phyloP scores from a whole-genome alignment of 1,140 invertebrate species.

The Drosophila leontia region DNA sequence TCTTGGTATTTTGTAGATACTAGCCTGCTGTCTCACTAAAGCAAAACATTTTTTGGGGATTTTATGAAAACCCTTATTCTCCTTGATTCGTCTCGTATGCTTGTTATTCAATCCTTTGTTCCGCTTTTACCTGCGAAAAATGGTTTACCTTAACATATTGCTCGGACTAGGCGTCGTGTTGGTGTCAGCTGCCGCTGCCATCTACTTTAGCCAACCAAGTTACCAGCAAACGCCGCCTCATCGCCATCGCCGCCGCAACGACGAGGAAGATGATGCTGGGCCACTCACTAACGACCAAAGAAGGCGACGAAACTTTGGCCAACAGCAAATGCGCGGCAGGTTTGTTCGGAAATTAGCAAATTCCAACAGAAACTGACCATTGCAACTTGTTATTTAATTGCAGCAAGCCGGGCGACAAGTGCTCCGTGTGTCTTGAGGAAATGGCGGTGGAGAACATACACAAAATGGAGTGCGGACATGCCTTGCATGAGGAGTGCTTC shows the following conservation, averaged over 20 bases:
- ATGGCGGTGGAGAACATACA: constrained; percentile 29
- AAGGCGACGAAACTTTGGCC: neutral
- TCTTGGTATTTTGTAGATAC: neutral
- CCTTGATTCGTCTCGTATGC: neutral
- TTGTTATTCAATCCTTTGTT: constrained; percentile 11
- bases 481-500: constrained; percentile 52
- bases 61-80: constrained; percentile 1
- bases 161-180: constrained; percentile 29
- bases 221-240: neutral
- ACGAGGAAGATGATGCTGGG: neutral
- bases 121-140: constrained; percentile 15
- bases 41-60: constrained; percentile 32
- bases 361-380: neutral
- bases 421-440: constrained; percentile 13
- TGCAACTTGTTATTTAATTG: neutral
- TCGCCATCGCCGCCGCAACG: neutral
- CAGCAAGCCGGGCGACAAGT: constrained; percentile 52
- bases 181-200: constrained; percentile 20
- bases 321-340: constrained; percentile 17
- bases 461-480: constrained; percentile 50
- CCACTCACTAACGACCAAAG: neutral
- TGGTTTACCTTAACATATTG: constrained; percentile 40
- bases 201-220: constrained; percentile 20
- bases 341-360: neutral
- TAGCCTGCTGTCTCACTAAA: constrained; percentile 2